Evolutionary conservation across 2,797 vertebrate genomes (phyloP).

Genomic region (Myiothlypis coronata): DNA sequence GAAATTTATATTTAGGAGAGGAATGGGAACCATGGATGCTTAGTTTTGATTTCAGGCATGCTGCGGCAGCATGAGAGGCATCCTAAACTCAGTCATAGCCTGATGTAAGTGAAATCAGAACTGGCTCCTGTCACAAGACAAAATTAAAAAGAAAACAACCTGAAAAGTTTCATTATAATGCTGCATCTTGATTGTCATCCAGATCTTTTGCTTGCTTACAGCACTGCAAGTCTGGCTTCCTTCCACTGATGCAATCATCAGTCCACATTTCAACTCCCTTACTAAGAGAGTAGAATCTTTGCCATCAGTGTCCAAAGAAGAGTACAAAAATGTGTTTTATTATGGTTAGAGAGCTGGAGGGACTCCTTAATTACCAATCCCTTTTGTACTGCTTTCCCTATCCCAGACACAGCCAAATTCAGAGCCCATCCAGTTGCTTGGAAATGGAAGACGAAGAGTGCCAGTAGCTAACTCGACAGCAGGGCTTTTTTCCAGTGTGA

Average conservation of each 20-base stretch:
- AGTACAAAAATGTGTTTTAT: background rate
- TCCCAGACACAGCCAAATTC: background rate
- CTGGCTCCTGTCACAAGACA: background rate
- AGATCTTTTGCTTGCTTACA: conserved; percentile 2
- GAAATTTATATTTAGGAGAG: background rate
- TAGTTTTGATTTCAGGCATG: background rate
- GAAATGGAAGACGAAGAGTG: background rate
- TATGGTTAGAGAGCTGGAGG: background rate
- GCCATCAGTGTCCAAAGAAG: background rate
- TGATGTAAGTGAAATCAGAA: background rate
- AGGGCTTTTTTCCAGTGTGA: background rate
- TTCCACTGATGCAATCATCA: background rate
- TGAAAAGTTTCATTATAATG: background rate
- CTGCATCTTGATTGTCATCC: background rate
- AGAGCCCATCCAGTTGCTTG: background rate
- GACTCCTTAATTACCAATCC: background rate
- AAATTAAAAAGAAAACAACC: background rate
- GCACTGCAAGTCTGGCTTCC: conserved; percentile 1
- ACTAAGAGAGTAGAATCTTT: background rate
- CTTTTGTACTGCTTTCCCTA: background rate
- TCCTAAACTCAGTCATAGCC: background rate
- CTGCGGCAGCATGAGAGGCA: background rate
- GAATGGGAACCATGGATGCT: background rate
- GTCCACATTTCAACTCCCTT: background rate
- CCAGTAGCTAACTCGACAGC: background rate